A percentile compares a stretch with the other conserved stretches of the same genome.
phyloP scores from a whole-genome alignment of 2,113 vertebrate genomes.

The Phainopepla nitens region DNA sequence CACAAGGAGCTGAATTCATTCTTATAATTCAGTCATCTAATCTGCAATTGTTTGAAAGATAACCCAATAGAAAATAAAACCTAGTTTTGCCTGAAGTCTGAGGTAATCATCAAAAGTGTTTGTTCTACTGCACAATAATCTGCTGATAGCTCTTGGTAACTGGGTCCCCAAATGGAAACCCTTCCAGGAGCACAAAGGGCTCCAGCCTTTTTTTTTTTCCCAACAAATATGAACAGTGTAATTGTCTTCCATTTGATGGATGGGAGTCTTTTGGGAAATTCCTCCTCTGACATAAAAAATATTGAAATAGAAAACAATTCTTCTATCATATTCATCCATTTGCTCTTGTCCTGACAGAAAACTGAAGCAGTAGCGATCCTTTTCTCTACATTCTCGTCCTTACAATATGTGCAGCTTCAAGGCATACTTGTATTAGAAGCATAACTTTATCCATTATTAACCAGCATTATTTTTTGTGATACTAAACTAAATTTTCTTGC shows the following conservation, averaged over 20 bases:
- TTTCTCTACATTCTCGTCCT: neutral
- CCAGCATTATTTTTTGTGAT: neutral
- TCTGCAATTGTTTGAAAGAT: neutral
- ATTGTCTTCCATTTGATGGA: neutral
- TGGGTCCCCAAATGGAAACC: neutral
- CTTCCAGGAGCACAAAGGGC: neutral
- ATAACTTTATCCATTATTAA: neutral
- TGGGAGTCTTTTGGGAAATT: neutral
- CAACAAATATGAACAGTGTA: neutral
- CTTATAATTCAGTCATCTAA: neutral
- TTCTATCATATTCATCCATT: neutral
- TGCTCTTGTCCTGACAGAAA: neutral
- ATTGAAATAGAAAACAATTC: neutral
- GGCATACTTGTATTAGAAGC: neutral
- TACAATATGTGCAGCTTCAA: neutral
- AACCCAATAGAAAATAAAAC: neutral
- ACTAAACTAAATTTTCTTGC: neutral
- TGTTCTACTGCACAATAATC: neutral
- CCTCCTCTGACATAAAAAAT: neutral
- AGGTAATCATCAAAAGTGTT: neutral
- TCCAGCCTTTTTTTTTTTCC: neutral
- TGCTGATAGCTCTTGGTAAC: neutral
- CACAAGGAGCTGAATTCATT: neutral
- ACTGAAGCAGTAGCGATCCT: neutral
- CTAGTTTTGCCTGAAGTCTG: neutral